Conservation (phyloP, 2,113 vertebrate genomes). For the Corythornis cristatus region DNA sequence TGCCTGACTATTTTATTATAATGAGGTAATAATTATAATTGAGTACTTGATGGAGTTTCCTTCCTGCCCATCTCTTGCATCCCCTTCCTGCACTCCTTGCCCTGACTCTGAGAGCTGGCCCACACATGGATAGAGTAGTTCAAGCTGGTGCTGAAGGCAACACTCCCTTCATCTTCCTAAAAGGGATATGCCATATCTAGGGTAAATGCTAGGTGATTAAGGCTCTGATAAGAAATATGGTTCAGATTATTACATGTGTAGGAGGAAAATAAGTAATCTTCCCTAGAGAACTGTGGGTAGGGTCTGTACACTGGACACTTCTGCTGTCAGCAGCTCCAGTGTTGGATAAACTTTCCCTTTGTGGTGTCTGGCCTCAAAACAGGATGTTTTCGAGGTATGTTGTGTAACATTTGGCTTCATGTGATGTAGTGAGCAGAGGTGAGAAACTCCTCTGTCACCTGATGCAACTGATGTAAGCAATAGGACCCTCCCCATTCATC, state of each 20-base stretch:
- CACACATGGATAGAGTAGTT: background rate
- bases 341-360: background rate
- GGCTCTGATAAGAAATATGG: background rate
- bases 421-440: background rate
- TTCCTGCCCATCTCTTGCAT: background rate
- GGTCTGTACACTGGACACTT: background rate
- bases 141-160: background rate
- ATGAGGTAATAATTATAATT: background rate
- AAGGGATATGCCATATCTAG: background rate
- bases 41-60: background rate
- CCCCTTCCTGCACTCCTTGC: rapidly evolving
- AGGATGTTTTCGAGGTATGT: rapidly evolving
- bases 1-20: background rate
- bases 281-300: background rate
- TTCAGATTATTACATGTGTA: background rate
- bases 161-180: background rate
- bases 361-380: background rate
- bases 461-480: background rate
- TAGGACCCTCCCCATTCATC: background rate
- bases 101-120: rapidly evolving
- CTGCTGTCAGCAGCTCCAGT: background rate
- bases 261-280: background rate
- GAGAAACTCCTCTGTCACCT: background rate
- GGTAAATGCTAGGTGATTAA: background rate
- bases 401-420: background rate